Conservation (phyloP, 2,113 vertebrate species). For the Ctenodactylus gundi region DNA sequence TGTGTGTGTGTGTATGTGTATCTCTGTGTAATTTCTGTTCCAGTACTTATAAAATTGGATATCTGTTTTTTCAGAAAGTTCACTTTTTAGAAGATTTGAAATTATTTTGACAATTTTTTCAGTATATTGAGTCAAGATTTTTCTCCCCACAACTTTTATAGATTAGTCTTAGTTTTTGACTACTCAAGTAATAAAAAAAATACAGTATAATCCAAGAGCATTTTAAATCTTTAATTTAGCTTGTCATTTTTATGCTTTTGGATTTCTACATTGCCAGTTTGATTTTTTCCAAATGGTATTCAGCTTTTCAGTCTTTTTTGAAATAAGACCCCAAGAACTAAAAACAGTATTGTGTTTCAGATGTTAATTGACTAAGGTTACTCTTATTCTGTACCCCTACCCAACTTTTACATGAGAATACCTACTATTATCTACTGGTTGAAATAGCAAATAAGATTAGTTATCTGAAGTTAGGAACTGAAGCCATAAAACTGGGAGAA, state of each 20-base stretch:
- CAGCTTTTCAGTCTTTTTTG: neutral
- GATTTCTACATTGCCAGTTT: neutral
- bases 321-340: neutral
- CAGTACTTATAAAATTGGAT: neutral
- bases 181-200: neutral
- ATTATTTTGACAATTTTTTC: neutral
- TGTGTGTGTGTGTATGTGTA: neutral
- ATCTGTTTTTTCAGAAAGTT: neutral
- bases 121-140: neutral
- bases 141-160: neutral
- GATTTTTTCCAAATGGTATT: neutral
- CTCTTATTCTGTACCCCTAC: neutral
- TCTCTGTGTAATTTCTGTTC: neutral
- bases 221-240: neutral
- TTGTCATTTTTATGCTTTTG: constrained; percentile 21
- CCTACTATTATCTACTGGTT: neutral
- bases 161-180: neutral
- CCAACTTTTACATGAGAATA: neutral
- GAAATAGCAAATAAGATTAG: neutral
- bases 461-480: neutral
- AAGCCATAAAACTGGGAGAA: constrained; percentile 2
- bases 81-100: constrained; percentile 23
- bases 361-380: neutral
- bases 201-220: neutral
- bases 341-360: neutral